These are phyloP conservation scores for Anguilla marmorata DNA, from an alignment of 2,797 vertebrate species.

Conservation along the genomic window DNA sequence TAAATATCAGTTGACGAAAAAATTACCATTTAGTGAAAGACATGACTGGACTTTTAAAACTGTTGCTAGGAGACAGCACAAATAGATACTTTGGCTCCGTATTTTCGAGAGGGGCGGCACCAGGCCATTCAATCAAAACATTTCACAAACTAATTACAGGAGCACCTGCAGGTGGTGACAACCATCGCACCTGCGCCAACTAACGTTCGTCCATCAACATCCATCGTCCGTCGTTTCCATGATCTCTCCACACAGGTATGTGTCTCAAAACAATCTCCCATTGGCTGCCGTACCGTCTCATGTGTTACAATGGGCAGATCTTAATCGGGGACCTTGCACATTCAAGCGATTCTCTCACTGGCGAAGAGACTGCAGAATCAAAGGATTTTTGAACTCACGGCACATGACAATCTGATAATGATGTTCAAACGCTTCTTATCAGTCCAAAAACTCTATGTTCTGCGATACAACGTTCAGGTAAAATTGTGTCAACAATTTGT, in stretches of 20 bases:
- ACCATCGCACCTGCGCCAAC: constrained; percentile 5
- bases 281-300: neutral
- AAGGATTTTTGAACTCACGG: neutral
- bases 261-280: neutral
- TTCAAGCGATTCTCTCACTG: neutral
- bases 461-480: neutral
- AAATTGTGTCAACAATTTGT: neutral
- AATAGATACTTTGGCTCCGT: neutral
- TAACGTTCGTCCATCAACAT: neutral
- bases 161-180: neutral
- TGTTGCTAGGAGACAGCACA: neutral
- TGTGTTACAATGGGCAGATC: neutral
- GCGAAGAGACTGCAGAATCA: neutral
- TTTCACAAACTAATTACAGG: constrained; percentile 21
- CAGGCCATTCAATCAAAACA: neutral
- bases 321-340: neutral
- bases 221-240: neutral
- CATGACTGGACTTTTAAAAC: neutral
- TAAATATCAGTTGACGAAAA: neutral
- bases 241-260: constrained; percentile 4
- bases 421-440: neutral
- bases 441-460: neutral
- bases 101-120: neutral
- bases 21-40: neutral
- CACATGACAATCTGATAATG: neutral